Percentiles rank a stretch among this genome's conserved stretches.
Conservation (phyloP, 2,888 invertebrate species). For the Caenorhabditis uteleia region DNA sequence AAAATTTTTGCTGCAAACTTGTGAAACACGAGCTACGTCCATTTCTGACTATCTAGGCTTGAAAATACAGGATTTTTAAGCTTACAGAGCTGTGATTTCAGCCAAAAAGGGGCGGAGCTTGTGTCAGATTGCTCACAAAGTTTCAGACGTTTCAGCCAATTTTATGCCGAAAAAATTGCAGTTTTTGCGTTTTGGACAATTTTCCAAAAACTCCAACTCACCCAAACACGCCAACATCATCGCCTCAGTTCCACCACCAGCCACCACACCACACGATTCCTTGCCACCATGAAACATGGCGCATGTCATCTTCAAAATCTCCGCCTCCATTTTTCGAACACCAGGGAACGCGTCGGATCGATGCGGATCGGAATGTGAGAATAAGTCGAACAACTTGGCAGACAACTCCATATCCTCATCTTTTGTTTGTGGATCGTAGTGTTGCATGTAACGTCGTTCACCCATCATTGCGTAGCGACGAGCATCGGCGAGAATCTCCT, state of each 20-base stretch:
- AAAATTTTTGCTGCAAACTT: too few species aligned
- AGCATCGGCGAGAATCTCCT: constrained; percentile 78
- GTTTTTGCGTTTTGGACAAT: too few species aligned
- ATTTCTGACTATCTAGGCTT: too few species aligned
- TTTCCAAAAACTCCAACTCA: too few species aligned
- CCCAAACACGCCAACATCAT: constrained; percentile 90
- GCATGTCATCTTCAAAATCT: constrained; percentile 60
- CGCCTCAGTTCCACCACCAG: constrained; percentile 95
- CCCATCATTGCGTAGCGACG: constrained; percentile 68
- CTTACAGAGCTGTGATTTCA: too few species aligned
- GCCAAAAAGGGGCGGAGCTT: too few species aligned
- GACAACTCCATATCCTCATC: constrained; percentile 35
- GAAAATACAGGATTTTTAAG: too few species aligned
- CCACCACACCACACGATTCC: constrained; percentile 81
- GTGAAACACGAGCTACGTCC: too few species aligned
- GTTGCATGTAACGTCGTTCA: constrained; percentile 37
- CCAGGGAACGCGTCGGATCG: constrained; percentile 97
- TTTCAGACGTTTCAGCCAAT: too few species aligned
- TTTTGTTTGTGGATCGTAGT: constrained; percentile 40
- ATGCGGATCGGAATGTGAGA: constrained; percentile 93
- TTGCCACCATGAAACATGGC: constrained; percentile 85
- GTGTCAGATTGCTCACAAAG: too few species aligned
- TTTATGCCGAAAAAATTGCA: too few species aligned
- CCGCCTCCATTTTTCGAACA: constrained; percentile 65
- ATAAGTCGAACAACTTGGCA: constrained; percentile 76